phyloP scores from a whole-genome alignment of 2,888 invertebrate species.

The Chaitophorus viminalis region DNA sequence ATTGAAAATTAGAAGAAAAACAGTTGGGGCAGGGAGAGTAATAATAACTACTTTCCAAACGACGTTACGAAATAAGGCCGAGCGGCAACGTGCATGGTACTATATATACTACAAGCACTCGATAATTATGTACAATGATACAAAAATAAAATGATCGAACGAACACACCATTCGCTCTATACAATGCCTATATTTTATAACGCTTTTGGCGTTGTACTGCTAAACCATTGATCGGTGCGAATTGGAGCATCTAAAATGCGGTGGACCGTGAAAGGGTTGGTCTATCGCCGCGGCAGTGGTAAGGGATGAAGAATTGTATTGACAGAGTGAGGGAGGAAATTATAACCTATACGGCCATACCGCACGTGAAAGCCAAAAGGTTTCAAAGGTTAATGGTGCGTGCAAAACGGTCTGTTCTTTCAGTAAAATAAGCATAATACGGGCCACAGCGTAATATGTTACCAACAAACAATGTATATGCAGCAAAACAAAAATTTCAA shows the following conservation, averaged over 20 bases:
- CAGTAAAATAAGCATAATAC: slow-evolving; percentile 33
- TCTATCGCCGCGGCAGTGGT: neutral
- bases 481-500: neutral
- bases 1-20: neutral
- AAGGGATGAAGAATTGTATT: slow-evolving; percentile 2
- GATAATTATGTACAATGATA: neutral
- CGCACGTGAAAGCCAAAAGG: slow-evolving; percentile 26
- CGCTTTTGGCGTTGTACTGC: neutral
- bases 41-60: neutral
- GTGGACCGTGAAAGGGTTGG: slow-evolving; percentile 43
- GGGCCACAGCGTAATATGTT: neutral
- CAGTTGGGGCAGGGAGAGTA: neutral
- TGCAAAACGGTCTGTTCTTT: slow-evolving; percentile 44
- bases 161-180: neutral
- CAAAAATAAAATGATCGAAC: neutral
- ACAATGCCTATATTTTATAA: neutral
- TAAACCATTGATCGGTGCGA: slow-evolving; percentile 50
- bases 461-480: slow-evolving; percentile 8
- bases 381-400: slow-evolving; percentile 58
- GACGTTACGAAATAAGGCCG: neutral
- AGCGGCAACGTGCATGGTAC: neutral
- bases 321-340: slow-evolving; percentile 8
- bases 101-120: too few relatives aligned
- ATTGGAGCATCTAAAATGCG: slow-evolving; percentile 52
- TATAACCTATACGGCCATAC: slow-evolving; percentile 25